phyloP scores from a whole-genome alignment of 2,888 invertebrate species.

The Conus canariensis region DNA sequence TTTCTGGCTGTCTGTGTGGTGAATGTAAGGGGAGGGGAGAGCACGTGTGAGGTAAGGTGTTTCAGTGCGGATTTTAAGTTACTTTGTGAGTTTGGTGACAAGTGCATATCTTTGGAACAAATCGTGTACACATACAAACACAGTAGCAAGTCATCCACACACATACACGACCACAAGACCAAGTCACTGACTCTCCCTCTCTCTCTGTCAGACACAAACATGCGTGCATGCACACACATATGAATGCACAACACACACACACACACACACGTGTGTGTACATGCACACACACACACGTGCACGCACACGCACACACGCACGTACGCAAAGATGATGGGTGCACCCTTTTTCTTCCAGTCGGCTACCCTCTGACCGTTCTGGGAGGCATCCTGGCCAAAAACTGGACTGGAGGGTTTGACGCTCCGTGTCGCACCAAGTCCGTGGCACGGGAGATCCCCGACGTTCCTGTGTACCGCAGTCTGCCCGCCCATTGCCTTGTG shows the following conservation, averaged over 20 bases:
- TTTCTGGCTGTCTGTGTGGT: not conserved
- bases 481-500: constrained; percentile 79
- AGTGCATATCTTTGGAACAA: too few relatives aligned
- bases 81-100: not conserved
- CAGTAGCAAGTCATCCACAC: too few relatives aligned
- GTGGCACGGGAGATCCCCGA: constrained; percentile 80
- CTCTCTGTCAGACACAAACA: too few relatives aligned
- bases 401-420: constrained; percentile 78
- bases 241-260: not conserved
- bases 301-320: not conserved
- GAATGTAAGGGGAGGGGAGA: not conserved
- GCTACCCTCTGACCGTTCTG: constrained; percentile 81
- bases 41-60: not conserved
- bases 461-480: constrained; percentile 79
- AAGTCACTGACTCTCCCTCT: too few relatives aligned
- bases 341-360: constrained; percentile 72
- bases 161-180: too few relatives aligned
- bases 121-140: too few relatives aligned
- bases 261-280: not conserved
- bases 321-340: not conserved
- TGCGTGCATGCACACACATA: not conserved
- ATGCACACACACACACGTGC: not conserved
- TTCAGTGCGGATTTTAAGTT: not conserved
- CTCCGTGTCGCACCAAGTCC: constrained; percentile 81
- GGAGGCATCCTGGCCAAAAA: constrained; percentile 81